Evolutionary conservation across 1,140 invertebrate species (phyloP).

Genomic region (Ridgeia piscesae): DNA sequence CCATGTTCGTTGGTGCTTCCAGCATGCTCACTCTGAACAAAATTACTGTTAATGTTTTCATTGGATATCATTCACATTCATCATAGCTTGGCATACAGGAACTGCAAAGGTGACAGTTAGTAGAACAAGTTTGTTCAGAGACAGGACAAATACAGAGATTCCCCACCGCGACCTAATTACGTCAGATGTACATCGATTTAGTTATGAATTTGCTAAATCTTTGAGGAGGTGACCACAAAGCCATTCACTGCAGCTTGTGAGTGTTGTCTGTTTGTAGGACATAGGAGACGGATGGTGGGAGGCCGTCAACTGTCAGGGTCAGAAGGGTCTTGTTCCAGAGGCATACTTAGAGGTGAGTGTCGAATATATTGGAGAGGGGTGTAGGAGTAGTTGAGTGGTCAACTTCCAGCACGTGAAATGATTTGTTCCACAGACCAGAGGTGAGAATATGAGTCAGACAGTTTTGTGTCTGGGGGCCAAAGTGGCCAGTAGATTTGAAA

Average conservation of each 20-base stretch:
- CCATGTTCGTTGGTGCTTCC: too few relatives aligned
- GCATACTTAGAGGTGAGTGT: conserved; percentile 75
- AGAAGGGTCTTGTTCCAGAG: conserved; percentile 88
- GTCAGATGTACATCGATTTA: too few relatives aligned
- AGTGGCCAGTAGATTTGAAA: too few relatives aligned
- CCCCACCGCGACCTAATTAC: too few relatives aligned
- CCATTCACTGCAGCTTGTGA: background rate
- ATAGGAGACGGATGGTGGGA: conserved; percentile 97
- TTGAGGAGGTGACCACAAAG: background rate
- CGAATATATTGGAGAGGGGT: background rate
- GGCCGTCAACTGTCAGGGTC: conserved; percentile 75
- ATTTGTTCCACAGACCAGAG: background rate
- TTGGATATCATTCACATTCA: too few relatives aligned
- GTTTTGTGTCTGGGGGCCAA: background rate
- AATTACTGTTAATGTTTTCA: too few relatives aligned
- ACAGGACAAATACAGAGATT: too few relatives aligned
- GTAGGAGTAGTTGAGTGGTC: background rate
- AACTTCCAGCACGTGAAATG: too few relatives aligned
- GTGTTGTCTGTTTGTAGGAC: conserved; percentile 65
- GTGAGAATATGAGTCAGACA: background rate
- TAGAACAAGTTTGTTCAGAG: too few relatives aligned
- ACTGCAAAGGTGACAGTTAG: too few relatives aligned
- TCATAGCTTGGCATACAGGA: too few relatives aligned
- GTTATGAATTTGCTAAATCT: background rate
- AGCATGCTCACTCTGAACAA: too few relatives aligned